Conservation (phyloP, 2,888 invertebrate genomes). For the Cephus sareptanus region DNA sequence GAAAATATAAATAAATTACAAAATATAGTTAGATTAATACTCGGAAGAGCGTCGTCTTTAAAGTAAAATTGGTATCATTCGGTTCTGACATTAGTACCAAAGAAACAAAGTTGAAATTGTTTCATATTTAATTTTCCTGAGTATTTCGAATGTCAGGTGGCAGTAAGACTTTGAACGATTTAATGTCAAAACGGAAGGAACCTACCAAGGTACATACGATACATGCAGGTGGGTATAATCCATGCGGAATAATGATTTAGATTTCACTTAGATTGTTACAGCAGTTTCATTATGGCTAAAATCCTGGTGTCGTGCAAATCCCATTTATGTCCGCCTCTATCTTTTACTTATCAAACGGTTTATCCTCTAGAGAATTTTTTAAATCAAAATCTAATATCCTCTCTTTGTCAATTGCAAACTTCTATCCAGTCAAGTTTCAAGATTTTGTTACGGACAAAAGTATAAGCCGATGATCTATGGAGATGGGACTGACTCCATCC, state of each 20-base stretch:
- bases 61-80: slow-evolving; percentile 39
- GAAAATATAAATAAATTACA: slow-evolving; percentile 66
- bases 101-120: not conserved
- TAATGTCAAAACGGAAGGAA: slow-evolving; percentile 25
- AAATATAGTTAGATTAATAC: slow-evolving; percentile 58
- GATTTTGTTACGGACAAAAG: slow-evolving; percentile 6
- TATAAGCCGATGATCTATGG: not conserved
- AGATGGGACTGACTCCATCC: not conserved
- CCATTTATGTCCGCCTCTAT: not conserved
- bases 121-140: slow-evolving; percentile 12
- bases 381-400: not conserved
- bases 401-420: slow-evolving; percentile 6
- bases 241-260: slow-evolving; percentile 20
- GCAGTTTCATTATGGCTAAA: slow-evolving; percentile 15
- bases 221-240: slow-evolving; percentile 34
- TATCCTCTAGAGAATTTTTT: not conserved
- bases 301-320: slow-evolving; percentile 14
- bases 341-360: not conserved
- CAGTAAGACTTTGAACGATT: slow-evolving; percentile 8
- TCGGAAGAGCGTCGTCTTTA: slow-evolving; percentile 49
- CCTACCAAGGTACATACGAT: slow-evolving; percentile 42
- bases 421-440: slow-evolving; percentile 5
- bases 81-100: slow-evolving; percentile 23
- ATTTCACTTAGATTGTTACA: slow-evolving; percentile 34
- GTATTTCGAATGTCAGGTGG: not conserved